phyloP scores from a whole-genome alignment of 2,797 vertebrate species.

The Hipposideros larvatus region DNA sequence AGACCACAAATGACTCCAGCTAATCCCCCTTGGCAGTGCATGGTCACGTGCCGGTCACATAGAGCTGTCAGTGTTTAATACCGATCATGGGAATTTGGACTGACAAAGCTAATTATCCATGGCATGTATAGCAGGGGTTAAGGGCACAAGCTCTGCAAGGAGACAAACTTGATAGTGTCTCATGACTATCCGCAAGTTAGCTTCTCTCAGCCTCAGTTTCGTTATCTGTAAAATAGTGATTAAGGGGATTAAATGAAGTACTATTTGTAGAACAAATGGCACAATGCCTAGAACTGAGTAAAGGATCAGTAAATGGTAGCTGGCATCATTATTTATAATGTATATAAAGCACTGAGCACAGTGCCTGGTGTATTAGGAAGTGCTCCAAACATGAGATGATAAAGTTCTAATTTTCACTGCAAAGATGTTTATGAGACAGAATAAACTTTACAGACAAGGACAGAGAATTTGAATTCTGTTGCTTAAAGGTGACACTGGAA shows the following conservation, averaged over 20 bases:
- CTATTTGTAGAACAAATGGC: background rate
- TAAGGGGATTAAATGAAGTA: background rate
- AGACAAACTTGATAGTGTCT: background rate
- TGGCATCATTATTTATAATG: background rate
- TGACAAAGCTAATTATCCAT: background rate
- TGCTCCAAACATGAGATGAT: background rate
- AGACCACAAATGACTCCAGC: slow-evolving; percentile 37
- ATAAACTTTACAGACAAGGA: slow-evolving; percentile 2
- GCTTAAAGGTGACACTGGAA: slow-evolving; percentile 2
- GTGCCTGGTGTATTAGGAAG: background rate
- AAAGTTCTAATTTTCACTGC: background rate
- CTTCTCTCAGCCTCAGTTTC: slow-evolving; percentile 31
- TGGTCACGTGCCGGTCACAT: slow-evolving; percentile 55
- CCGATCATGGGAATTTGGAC: slow-evolving; percentile 36
- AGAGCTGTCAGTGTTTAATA: background rate
- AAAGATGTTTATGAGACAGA: background rate
- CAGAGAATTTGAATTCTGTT: slow-evolving; percentile 48
- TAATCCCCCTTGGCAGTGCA: background rate
- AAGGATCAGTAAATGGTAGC: background rate
- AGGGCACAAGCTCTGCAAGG: background rate
- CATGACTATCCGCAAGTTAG: background rate
- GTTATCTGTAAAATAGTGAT: background rate
- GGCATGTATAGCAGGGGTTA: background rate
- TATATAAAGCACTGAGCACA: background rate
- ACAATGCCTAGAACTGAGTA: background rate